phyloP scores from a whole-genome alignment of 1,140 invertebrate species.

The Panagrolaimus sp. region DNA sequence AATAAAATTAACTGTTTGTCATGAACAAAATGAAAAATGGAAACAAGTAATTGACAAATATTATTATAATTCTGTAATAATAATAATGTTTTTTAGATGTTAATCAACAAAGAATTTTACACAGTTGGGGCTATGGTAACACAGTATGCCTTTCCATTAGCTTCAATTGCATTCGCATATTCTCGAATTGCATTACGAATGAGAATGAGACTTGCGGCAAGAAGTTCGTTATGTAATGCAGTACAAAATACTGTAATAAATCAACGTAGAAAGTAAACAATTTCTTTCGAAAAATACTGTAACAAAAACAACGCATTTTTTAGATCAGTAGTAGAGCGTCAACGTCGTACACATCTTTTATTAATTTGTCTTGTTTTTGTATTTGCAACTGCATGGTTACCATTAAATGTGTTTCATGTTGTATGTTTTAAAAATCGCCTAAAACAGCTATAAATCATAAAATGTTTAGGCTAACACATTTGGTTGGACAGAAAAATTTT shows the following conservation, averaged over 20 bases:
- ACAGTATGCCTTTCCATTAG: conserved; percentile 53
- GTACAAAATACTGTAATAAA: conserved; percentile 21
- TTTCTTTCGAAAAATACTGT: neutral
- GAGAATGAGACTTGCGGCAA: conserved; percentile 40
- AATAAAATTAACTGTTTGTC: conserved; percentile 50
- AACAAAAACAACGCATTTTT: neutral
- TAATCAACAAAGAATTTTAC: conserved; percentile 51
- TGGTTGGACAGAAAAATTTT: conserved; percentile 38
- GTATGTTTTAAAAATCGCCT: conserved; percentile 10
- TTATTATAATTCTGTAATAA: neutral
- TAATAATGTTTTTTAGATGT: conserved; percentile 41
- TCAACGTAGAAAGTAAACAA: conserved; percentile 31
- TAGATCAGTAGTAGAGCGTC: conserved; percentile 61
- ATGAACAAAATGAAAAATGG: conserved; percentile 58
- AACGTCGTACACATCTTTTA: conserved; percentile 64
- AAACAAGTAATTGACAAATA: conserved; percentile 38
- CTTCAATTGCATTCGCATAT: conserved; percentile 55
- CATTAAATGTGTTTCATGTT: conserved; percentile 64
- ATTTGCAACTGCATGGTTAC: conserved; percentile 63
- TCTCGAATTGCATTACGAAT: conserved; percentile 53
- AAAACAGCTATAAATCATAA: neutral
- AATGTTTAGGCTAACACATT: conserved; percentile 50
- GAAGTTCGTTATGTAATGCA: conserved; percentile 20
- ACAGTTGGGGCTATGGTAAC: conserved; percentile 51
- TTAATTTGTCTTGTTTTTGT: conserved; percentile 61